Evolutionary conservation across 2,113 vertebrate species (phyloP).

Genomic region (Romanogobio albipinnatus): DNA sequence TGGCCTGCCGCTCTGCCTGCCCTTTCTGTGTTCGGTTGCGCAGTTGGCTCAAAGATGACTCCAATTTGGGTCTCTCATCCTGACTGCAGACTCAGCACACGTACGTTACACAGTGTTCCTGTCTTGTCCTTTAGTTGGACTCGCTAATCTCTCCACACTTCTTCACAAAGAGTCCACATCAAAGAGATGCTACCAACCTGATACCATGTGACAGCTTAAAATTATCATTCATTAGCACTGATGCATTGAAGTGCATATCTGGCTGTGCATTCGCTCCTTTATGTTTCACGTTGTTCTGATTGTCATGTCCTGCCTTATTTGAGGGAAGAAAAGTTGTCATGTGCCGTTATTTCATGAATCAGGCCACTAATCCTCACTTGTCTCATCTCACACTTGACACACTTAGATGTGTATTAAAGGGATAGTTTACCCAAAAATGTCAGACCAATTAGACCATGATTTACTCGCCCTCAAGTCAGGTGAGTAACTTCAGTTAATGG

Average conservation of each 20-base stretch:
- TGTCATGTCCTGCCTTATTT: slow-evolving; percentile 7
- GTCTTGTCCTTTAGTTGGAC: slow-evolving; percentile 38
- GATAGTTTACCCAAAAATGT: no score
- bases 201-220: slow-evolving; percentile 17
- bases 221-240: slow-evolving; percentile 15
- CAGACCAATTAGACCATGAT: no score
- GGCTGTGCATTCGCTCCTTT: not conserved
- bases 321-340: slow-evolving; percentile 1
- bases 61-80: slow-evolving; percentile 61
- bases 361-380: slow-evolving; percentile 4
- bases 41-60: slow-evolving; percentile 67
- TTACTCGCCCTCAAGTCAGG: no score
- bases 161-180: slow-evolving; percentile 36
- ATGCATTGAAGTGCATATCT: not conserved
- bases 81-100: slow-evolving; percentile 42
- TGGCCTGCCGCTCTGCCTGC: slow-evolving; percentile 42
- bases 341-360: not conserved
- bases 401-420: not conserved
- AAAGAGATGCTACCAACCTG: slow-evolving; percentile 28
- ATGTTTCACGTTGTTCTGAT: slow-evolving; percentile 2
- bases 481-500: no score
- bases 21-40: slow-evolving; percentile 61
- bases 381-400: not conserved
- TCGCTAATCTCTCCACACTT: slow-evolving; percentile 33
- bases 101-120: slow-evolving; percentile 39